Evolutionary conservation across 2,797 vertebrate genomes (phyloP).

Genomic region (Stomatorhinus walkeri): DNA sequence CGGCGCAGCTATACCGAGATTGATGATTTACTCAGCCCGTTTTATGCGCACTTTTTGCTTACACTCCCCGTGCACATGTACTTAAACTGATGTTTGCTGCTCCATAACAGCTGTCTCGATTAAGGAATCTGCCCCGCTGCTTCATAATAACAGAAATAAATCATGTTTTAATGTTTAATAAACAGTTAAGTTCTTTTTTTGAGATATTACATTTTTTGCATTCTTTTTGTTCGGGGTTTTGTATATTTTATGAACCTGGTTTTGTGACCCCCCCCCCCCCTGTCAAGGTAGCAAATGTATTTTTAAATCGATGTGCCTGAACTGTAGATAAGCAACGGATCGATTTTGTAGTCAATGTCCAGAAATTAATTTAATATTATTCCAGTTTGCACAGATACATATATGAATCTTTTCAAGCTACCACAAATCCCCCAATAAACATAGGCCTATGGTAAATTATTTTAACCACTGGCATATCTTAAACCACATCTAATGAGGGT

Average conservation of each 20-base stretch:
- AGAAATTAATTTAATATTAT: not conserved
- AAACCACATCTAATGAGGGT: not conserved
- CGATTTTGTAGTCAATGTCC: not conserved
- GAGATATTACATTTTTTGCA: not conserved
- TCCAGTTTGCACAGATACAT: not conserved
- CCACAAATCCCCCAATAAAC: not conserved
- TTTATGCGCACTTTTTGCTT: not conserved
- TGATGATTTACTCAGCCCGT: not conserved
- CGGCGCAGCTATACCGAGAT: not conserved
- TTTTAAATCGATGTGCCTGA: not conserved
- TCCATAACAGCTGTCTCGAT: constrained; percentile 4
- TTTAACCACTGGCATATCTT: not conserved
- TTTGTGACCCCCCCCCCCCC: not conserved
- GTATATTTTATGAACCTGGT: not conserved
- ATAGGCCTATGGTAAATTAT: not conserved
- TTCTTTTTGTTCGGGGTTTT: not conserved
- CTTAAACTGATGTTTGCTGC: not conserved
- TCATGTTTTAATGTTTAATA: not conserved
- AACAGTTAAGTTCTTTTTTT: not conserved
- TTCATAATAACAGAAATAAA: constrained; percentile 4
- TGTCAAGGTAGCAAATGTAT: not conserved
- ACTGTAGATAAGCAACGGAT: not conserved
- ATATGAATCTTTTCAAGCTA: not conserved
- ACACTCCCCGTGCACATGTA: not conserved
- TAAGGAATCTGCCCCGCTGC: not conserved